These are phyloP conservation scores for Xanthorhoe designata DNA, from an alignment of 2,888 invertebrate genomes.

Conservation along the genomic window DNA sequence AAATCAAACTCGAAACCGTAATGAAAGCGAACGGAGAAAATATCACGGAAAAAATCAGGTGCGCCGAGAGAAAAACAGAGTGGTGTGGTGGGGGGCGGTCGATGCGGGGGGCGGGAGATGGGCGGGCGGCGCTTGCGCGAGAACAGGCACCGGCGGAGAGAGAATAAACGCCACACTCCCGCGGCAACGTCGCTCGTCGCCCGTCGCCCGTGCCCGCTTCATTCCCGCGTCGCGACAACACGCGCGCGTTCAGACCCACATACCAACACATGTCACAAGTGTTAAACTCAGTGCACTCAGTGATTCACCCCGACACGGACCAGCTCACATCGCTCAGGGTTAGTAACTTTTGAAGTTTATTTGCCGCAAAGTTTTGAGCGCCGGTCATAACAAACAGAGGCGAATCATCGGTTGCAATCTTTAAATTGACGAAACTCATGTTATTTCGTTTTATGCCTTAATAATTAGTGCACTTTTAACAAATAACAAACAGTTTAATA, in stretches of 20 bases:
- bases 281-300: slow-evolving; percentile 83
- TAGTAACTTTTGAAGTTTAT: slow-evolving; percentile 67
- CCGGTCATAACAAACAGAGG: slow-evolving; percentile 72
- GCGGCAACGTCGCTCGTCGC: slow-evolving; percentile 52
- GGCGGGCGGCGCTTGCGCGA: slow-evolving; percentile 73
- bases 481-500: neutral
- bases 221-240: slow-evolving; percentile 57
- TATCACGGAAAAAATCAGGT: slow-evolving; percentile 86
- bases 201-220: slow-evolving; percentile 64
- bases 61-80: slow-evolving; percentile 84
- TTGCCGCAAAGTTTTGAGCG: slow-evolving; percentile 50
- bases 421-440: neutral
- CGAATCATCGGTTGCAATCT: slow-evolving; percentile 59
- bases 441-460: neutral
- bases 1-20: slow-evolving; percentile 86
- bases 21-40: slow-evolving; percentile 86
- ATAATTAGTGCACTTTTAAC: neutral
- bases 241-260: slow-evolving; percentile 62
- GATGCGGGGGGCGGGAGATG: slow-evolving; percentile 74
- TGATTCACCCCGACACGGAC: slow-evolving; percentile 80
- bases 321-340: slow-evolving; percentile 81
- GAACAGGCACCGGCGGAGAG: slow-evolving; percentile 71
- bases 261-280: slow-evolving; percentile 82
- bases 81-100: slow-evolving; percentile 75
- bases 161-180: slow-evolving; percentile 60